phyloP scores from a whole-genome alignment of 2,797 vertebrate species.

The Enteromius paludinosus region DNA sequence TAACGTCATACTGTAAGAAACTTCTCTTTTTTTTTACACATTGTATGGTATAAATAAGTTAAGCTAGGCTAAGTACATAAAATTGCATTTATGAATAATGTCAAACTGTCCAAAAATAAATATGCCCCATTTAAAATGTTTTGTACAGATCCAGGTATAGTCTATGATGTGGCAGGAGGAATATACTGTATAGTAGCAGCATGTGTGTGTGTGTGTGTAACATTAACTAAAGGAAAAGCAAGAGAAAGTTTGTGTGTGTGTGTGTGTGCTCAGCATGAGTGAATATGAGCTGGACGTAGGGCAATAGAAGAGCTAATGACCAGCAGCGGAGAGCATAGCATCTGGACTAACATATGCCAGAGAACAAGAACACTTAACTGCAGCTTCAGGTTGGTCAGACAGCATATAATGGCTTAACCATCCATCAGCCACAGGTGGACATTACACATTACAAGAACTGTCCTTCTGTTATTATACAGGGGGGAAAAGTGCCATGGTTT shows the following conservation, averaged over 20 bases:
- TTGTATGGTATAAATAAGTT: not conserved
- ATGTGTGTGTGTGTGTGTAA: not conserved
- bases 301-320: conserved; percentile 44
- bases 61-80: not conserved
- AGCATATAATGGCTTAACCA: conserved; percentile 32
- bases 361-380: conserved; percentile 21
- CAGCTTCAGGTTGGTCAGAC: not conserved
- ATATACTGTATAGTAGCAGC: not conserved
- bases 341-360: conserved; percentile 56
- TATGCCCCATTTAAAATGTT: not conserved
- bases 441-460: not conserved
- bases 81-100: not conserved
- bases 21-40: too few relatives aligned
- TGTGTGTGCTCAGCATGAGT: conserved; percentile 12
- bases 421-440: not conserved
- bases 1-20: not conserved
- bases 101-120: not conserved
- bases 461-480: not conserved
- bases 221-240: not conserved
- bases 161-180: not conserved
- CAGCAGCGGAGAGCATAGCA: conserved; percentile 36
- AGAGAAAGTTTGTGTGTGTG: not conserved
- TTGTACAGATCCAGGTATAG: not conserved
- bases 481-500: not conserved
- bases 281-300: conserved; percentile 26